A percentile compares a stretch with the other conserved stretches of the same genome.
These are phyloP conservation scores for Oscheius sp. DNA, from an alignment of 2,888 invertebrate species.

Conservation along the genomic window DNA sequence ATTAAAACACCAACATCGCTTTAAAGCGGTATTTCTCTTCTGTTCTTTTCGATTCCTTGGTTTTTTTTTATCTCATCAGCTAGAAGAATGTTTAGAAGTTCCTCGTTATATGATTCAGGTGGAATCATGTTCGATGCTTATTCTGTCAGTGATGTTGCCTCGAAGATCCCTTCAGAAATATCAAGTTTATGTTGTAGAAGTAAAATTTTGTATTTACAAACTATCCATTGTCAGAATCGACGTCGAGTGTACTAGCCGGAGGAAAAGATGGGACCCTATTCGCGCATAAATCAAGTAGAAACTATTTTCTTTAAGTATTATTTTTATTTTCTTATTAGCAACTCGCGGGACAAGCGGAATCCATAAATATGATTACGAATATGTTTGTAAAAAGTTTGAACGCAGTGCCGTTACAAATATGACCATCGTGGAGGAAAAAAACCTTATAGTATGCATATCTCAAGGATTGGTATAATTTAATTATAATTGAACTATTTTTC, in stretches of 20 bases:
- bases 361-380: constrained; percentile 37
- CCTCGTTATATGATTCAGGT: neutral
- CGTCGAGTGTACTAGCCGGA: constrained; percentile 43
- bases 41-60: no score
- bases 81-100: no score
- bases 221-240: constrained; percentile 37
- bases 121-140: constrained; percentile 65
- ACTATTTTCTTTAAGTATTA: neutral
- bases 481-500: constrained; percentile 6
- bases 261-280: constrained; percentile 48
- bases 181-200: constrained; percentile 49
- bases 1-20: no score
- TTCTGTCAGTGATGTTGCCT: constrained; percentile 57
- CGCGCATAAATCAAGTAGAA: constrained; percentile 28
- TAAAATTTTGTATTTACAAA: constrained; percentile 17
- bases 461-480: constrained; percentile 45
- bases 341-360: constrained; percentile 27
- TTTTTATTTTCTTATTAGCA: neutral
- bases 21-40: no score
- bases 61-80: no score
- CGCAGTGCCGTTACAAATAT: constrained; percentile 56
- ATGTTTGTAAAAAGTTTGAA: constrained; percentile 49
- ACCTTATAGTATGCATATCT: constrained; percentile 60
- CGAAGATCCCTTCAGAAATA: constrained; percentile 55
- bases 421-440: constrained; percentile 54